Percentiles rank a stretch among this genome's conserved stretches.
phyloP scores from a whole-genome alignment of 1,140 invertebrate genomes.

The Caenorhabditis inopinata region DNA sequence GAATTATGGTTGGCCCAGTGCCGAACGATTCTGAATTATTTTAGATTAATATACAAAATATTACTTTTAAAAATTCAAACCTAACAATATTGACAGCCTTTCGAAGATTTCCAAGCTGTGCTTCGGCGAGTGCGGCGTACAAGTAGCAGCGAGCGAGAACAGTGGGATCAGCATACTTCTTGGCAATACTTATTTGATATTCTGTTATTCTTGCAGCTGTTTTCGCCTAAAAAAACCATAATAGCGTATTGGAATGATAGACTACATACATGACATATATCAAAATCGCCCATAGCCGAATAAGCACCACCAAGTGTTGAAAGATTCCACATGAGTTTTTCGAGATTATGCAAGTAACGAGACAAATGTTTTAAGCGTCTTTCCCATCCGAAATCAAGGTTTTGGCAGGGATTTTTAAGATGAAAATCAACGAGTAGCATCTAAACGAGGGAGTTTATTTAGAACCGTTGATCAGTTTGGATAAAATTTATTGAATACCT shows the following conservation, averaged over 20 bases:
- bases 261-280: background rate
- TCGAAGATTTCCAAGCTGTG: constrained; percentile 17
- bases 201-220: background rate
- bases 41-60: too few relatives aligned
- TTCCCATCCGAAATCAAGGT: background rate
- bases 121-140: constrained; percentile 28
- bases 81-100: background rate
- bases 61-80: background rate
- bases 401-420: background rate
- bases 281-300: constrained; percentile 36
- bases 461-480: too few relatives aligned
- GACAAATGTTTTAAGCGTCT: background rate
- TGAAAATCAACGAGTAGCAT: background rate
- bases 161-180: background rate
- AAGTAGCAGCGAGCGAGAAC: constrained; percentile 29
- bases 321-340: constrained; percentile 39
- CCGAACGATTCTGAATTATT: background rate
- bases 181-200: constrained; percentile 7
- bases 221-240: background rate
- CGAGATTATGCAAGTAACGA: constrained; percentile 20
- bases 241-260: too few relatives aligned
- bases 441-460: background rate
- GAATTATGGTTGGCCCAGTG: background rate
- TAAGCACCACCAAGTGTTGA: constrained; percentile 39
- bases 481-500: background rate